phyloP scores from a whole-genome alignment of 2,797 vertebrate species.

The Cyprinella venusta region DNA sequence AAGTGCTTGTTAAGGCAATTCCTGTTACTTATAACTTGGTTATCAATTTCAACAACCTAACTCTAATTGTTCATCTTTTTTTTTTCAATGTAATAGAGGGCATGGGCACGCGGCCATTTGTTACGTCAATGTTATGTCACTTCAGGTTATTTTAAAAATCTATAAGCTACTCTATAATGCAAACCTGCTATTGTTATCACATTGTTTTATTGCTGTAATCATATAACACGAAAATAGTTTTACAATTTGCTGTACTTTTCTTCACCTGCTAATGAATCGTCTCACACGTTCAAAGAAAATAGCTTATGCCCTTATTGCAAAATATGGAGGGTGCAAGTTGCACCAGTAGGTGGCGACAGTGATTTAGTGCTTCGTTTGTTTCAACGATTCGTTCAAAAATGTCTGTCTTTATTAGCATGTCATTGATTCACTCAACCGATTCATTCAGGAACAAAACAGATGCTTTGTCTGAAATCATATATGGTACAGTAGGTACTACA shows the following conservation, averaged over 20 bases:
- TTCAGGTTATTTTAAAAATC: background rate
- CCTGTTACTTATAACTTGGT: background rate
- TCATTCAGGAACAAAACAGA: no score
- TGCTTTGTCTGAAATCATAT: no score
- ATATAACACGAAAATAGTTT: background rate
- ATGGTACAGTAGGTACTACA: no score
- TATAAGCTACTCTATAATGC: no score
- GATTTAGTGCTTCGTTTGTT: no score
- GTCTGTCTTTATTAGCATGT: no score
- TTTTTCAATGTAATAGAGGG: background rate
- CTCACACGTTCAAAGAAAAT: background rate
- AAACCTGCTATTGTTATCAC: no score
- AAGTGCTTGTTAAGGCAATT: conserved; percentile 10
- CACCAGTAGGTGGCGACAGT: no score
- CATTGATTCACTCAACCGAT: no score
- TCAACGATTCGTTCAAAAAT: no score
- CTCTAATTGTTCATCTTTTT: background rate
- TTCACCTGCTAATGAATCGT: background rate
- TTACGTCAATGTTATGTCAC: no score
- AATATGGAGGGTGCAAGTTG: background rate
- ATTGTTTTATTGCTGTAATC: background rate
- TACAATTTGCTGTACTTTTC: background rate
- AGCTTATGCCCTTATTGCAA: background rate
- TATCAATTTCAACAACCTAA: background rate
- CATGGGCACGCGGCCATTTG: background rate